Base-by-base conservation (phyloP, 2,888 invertebrate species). In the Andrena praecox region DNA sequence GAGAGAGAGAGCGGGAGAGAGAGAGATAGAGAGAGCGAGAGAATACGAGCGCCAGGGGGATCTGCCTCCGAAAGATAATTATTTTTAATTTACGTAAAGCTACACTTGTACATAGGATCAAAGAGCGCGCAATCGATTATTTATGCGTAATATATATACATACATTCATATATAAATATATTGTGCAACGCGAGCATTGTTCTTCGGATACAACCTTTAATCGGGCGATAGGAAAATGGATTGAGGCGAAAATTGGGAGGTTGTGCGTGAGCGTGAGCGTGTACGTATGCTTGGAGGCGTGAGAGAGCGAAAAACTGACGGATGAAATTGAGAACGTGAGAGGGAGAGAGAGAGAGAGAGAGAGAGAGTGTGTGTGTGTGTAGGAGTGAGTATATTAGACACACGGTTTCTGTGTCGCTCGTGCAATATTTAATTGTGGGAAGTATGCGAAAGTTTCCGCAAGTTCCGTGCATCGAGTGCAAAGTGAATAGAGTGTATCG, bases 131-230 rank as follows among this genome's bases (percentile, higher is more conserved):
- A 91, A 90, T 91, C 90, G 90, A 89, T 93, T 92, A 92, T 92
- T 91, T 92, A 92, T 91, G 91, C 92, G 91, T 90, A 91, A 89
- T 91, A 90, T 90, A 90, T 90, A 89, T 87, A 89, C 74, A 80
- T 80, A 84, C 77, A 79, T 73, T 78, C 50, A 79, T 74, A 79
- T 76, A 71, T 54, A 73, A 68, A 64, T 76, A 70, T 90, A 91
- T 86, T 92, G 90, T 92, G 90, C 89, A 91, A 89, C 88, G 91
- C 88, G 85, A 90, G 85, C 81, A 87, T 87, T 87, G 90, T 91
- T 91, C 89, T 91, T 91, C 91, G 91, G 91, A 92, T 92, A 91
- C 91, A 92, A 92, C 90, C 92, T 93, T 91, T 87, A 85, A 90
- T 84, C 84, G 82, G 78, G 71, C 42, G 74, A 85, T 68, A 75